phyloP scores from a whole-genome alignment of 2,888 invertebrate species.

The Liopterus haemorrhoidalis region DNA sequence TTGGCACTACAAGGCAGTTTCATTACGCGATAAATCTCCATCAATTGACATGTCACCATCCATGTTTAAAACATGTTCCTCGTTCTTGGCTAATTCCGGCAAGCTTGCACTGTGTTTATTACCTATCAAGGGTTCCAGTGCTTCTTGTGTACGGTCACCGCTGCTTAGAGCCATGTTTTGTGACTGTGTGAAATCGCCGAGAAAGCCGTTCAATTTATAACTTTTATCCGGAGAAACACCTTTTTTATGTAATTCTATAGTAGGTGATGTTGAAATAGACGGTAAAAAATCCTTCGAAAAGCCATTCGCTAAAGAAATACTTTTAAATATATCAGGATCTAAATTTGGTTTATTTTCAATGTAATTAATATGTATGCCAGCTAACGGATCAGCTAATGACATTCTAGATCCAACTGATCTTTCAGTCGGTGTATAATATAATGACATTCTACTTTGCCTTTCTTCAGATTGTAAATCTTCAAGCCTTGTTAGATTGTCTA shows the following conservation, averaged over 20 bases:
- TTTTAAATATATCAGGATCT: slow-evolving; percentile 9
- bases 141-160: slow-evolving; percentile 41
- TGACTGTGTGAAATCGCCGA: too few species aligned
- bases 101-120: slow-evolving; percentile 47
- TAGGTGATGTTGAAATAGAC: too few species aligned
- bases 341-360: slow-evolving; percentile 47
- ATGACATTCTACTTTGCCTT: slow-evolving; percentile 60
- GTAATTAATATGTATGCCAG: slow-evolving; percentile 63
- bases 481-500: slow-evolving; percentile 55
- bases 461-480: slow-evolving; percentile 51
- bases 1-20: slow-evolving; percentile 44
- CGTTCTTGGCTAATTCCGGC: slow-evolving; percentile 45
- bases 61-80: too few species aligned
- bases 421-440: slow-evolving; percentile 80
- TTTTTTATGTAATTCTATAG: slow-evolving; percentile 35
- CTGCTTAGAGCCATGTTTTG: slow-evolving; percentile 27
- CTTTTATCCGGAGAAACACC: slow-evolving; percentile 14
- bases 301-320: too few species aligned
- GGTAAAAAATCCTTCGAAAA: too few species aligned
- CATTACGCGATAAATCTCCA: slow-evolving; percentile 50
- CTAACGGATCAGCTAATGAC: slow-evolving; percentile 46
- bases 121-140: slow-evolving; percentile 49
- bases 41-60: slow-evolving; percentile 46
- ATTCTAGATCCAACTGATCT: slow-evolving; percentile 51
- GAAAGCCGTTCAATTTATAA: slow-evolving; percentile 32